A percentile compares a stretch with the other conserved stretches of the same genome.
phyloP scores from a whole-genome alignment of 1,140 invertebrate genomes.

The Geopemphigus sp. region DNA sequence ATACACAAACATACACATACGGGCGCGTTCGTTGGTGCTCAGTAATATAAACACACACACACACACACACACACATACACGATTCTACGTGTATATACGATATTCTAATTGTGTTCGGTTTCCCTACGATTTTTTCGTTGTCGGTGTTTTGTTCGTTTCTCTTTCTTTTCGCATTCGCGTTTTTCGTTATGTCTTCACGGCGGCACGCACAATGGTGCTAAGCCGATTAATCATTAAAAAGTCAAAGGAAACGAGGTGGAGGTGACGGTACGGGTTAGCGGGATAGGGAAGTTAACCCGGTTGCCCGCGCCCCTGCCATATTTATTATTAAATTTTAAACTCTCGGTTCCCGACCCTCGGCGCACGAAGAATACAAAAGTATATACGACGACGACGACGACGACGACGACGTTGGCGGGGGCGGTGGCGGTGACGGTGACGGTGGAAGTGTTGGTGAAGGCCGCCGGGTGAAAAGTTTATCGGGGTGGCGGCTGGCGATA shows the following conservation, averaged over 20 bases:
- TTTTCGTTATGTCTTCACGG: neutral
- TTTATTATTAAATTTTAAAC: constrained; percentile 50
- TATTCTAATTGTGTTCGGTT: no score
- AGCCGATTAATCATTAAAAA: constrained; percentile 48
- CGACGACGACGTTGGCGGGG: neutral
- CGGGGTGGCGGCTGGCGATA: constrained; percentile 15
- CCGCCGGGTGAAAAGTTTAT: constrained; percentile 36
- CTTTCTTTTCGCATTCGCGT: neutral
- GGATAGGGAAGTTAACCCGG: constrained; percentile 27
- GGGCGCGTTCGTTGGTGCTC: no score
- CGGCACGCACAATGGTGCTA: neutral
- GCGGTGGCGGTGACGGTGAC: neutral
- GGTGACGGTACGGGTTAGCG: neutral
- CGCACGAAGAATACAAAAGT: constrained; percentile 41
- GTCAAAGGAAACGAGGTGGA: constrained; percentile 4
- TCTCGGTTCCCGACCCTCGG: constrained; percentile 22
- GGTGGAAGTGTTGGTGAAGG: neutral
- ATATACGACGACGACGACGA: constrained; percentile 22
- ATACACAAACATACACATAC: neutral
- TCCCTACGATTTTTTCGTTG: no score
- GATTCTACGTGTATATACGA: no score
- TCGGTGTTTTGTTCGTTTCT: neutral
- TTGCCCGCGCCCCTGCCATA: constrained; percentile 26
- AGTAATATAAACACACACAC: neutral
- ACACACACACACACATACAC: no score